Evolutionary conservation across 1,140 invertebrate species (phyloP), one percentile per base, ranked within the genome.

Genomic region (Ips nitidus): DNA sequence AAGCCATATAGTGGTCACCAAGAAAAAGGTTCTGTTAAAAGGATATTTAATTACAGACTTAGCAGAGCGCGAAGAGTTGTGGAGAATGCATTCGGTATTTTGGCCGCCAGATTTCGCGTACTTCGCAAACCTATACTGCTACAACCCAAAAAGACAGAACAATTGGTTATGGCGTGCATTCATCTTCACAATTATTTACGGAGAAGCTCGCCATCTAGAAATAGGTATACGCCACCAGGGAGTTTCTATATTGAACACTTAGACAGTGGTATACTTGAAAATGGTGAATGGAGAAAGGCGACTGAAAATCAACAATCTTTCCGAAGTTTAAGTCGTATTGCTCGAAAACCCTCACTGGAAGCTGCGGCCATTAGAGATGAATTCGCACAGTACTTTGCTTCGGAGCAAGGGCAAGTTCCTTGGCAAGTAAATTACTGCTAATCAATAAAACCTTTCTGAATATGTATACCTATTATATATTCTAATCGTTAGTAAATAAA

Each of bases 1-100:
- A 71, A 71, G 60, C 70, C 53, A 0, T 64, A 47, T 43, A 36
- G n/a, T 41, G 70, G 42, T 36, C 39, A 43, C 37, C 69, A 71
- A 61, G 41, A 43, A 57, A 66, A 70, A 61, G 58, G 59, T 7
- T 50, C 61, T n/a, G 40, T 7, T n/a, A n/a, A 70, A 61, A 50
- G 60, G 42, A 66, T 63, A 52, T 71, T 71, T 58, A 66, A 56
- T 42, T 70, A 66, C 41, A 4, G 41, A 50, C 47, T 66, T 2
- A 47, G 6, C n/a, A 52, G 61, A 8, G 71, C 68, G 45, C 58
- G 68, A 47, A 45, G 59, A 36, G 52, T 72, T 38, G 52, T 65
- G 36, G 67, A 72, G 40, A 71, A 69, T 64, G 53, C 39, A n/a
- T 70, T 65, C 50, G 62, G 64, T 52, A 36, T 69, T 41, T 2